These are phyloP conservation scores for Hafferia zeledoni DNA, from an alignment of 2,797 vertebrate genomes.

Conservation along the genomic window DNA sequence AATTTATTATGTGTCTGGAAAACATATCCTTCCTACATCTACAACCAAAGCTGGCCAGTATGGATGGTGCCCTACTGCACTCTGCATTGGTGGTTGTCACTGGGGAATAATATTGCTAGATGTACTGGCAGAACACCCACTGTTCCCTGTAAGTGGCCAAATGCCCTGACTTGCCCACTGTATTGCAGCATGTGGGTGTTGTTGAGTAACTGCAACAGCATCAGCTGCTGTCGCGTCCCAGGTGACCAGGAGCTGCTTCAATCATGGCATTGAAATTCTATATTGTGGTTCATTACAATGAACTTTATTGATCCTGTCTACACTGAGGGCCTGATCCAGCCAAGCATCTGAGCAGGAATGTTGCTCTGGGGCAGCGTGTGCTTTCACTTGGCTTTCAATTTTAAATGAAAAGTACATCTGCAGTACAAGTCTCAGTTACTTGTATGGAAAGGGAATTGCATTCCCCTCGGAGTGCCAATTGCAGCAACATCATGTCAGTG, in stretches of 20 bases:
- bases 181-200: neutral
- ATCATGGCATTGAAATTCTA: conserved; percentile 5
- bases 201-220: neutral
- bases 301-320: conserved; percentile 14
- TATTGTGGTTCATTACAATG: conserved; percentile 11
- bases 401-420: neutral
- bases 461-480: neutral
- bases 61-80: neutral
- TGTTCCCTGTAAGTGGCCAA: neutral
- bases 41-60: neutral
- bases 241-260: conserved; percentile 23
- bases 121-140: conserved; percentile 4
- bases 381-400: neutral
- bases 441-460: neutral
- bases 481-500: neutral
- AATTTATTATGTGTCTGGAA: neutral
- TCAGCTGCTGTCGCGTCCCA: neutral
- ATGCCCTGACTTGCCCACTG: neutral
- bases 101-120: conserved; percentile 9
- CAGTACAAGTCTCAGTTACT: neutral
- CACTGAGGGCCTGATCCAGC: neutral
- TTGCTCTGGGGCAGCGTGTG: neutral
- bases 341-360: neutral
- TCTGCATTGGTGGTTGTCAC: neutral
- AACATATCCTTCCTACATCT: fast-evolving